Percentiles rank a stretch among this genome's conserved stretches.
Conservation (phyloP, 1,140 invertebrate genomes). For the Drosophila athabasca region DNA sequence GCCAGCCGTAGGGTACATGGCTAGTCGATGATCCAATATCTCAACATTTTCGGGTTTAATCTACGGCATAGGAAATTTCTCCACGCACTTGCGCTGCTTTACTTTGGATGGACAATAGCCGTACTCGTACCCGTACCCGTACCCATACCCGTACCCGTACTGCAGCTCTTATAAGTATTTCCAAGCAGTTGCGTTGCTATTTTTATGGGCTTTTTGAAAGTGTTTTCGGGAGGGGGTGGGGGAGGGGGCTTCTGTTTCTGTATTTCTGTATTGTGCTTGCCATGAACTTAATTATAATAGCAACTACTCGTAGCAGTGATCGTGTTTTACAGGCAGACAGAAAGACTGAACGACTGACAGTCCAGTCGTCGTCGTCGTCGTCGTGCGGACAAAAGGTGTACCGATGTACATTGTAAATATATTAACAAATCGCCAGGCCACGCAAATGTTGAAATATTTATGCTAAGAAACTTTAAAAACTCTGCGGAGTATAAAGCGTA, state of each 20-base stretch:
- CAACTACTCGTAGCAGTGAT: constrained; percentile 20
- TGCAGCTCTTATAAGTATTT: no score
- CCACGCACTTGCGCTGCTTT: constrained; percentile 59
- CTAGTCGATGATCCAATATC: no score
- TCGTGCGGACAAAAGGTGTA: no score
- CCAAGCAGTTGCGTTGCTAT: constrained; percentile 50
- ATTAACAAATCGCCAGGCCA: constrained; percentile 44
- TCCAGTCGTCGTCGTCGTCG: no score
- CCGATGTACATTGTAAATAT: constrained; percentile 3
- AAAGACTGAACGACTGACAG: constrained; percentile 2
- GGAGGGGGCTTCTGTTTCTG: no score
- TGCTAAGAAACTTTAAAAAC: neutral
- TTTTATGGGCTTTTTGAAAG: constrained; percentile 63
- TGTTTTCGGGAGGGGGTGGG: neutral
- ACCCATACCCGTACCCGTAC: no score
- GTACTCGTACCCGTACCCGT: no score
- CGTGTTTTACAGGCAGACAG: constrained; percentile 36
- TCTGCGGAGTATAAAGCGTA: constrained; percentile 14
- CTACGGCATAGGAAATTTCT: constrained; percentile 41
- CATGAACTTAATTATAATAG: constrained; percentile 71
- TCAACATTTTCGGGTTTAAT: no score
- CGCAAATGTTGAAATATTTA: constrained; percentile 48
- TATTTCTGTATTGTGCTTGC: constrained; percentile 3
- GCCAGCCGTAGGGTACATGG: no score
- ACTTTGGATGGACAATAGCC: constrained; percentile 22